phyloP scores from a whole-genome alignment of 2,113 vertebrate genomes.

The Labeo rohita region DNA sequence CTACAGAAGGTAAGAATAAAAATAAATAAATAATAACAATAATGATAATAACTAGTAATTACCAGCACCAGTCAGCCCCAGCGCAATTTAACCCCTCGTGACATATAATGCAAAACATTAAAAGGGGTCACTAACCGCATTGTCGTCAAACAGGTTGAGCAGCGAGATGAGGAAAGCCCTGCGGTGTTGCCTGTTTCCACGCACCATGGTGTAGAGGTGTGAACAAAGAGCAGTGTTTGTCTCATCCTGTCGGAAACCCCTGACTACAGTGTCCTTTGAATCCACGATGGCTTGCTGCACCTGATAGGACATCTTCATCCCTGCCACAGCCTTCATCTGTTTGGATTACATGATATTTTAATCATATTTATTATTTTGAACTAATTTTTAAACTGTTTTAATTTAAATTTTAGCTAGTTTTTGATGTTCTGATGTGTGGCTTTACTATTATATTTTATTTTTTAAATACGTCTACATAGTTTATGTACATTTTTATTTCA shows the following conservation, averaged over 20 bases:
- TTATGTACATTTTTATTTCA: too few species aligned
- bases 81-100: too few species aligned
- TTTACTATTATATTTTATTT: too few species aligned
- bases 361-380: too few species aligned
- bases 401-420: too few species aligned
- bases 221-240: slow-evolving; percentile 87
- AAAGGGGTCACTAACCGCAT: slow-evolving; percentile 81
- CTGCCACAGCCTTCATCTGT: slow-evolving; percentile 99
- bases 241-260: slow-evolving; percentile 94
- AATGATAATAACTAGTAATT: too few species aligned
- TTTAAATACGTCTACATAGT: too few species aligned
- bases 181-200: slow-evolving; percentile 94
- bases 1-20: background rate
- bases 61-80: too few species aligned
- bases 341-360: background rate
- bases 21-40: too few species aligned
- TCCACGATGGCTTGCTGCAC: slow-evolving; percentile 90
- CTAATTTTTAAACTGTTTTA: too few species aligned
- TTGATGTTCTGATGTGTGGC: too few species aligned
- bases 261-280: slow-evolving; percentile 80
- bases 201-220: slow-evolving; percentile 96
- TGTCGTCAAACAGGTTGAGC: slow-evolving; percentile 98
- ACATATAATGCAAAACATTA: background rate
- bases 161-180: slow-evolving; percentile 95
- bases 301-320: slow-evolving; percentile 99